Percentiles rank a stretch among this genome's conserved stretches.
phyloP scores from a whole-genome alignment of 2,113 vertebrate species.

The Myanophis thanlyinensis region DNA sequence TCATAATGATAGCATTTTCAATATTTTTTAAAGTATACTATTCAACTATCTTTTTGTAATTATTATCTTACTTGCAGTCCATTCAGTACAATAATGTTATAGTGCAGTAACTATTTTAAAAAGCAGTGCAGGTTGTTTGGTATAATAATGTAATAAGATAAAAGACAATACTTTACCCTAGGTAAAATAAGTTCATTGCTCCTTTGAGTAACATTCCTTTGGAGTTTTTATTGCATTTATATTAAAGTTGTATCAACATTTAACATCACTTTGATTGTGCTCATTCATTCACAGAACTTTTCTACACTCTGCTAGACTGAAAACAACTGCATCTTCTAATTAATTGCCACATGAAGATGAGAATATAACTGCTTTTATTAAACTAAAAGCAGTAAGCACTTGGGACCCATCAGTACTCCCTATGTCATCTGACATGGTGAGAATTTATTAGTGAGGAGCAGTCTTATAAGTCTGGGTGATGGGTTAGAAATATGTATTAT shows the following conservation, averaged over 20 bases:
- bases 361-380: background rate
- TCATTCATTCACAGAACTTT: background rate
- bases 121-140: background rate
- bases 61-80: background rate
- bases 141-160: background rate
- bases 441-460: background rate
- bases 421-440: background rate
- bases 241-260: background rate
- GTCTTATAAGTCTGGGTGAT: background rate
- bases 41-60: background rate
- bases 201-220: background rate
- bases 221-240: background rate
- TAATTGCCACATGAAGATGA: background rate
- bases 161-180: background rate
- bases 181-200: background rate
- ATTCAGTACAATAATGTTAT: background rate
- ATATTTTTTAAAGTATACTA: background rate
- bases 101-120: background rate
- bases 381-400: background rate
- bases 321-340: background rate
- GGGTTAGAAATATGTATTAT: background rate
- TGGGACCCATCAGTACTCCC: background rate
- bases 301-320: background rate
- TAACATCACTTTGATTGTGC: background rate
- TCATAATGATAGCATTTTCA: background rate